A percentile compares a stretch with the other conserved stretches of the same genome.
Conservation (phyloP, 2,113 vertebrate genomes). For the Corynorhinus townsendii region DNA sequence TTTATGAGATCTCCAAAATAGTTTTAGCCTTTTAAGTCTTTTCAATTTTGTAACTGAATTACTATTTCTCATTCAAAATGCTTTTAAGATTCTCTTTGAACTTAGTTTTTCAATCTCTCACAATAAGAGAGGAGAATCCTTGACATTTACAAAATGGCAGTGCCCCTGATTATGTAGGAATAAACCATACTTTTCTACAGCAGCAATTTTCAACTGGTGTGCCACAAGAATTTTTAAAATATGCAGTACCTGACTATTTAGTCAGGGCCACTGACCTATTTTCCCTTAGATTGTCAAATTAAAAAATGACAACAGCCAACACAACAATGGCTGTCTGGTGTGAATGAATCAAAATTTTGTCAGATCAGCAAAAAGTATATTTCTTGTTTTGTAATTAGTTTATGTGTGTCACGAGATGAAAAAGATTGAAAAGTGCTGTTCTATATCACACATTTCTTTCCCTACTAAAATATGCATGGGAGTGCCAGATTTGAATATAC, state of each 20-base stretch:
- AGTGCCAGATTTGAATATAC: background rate
- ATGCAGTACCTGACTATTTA: too few relatives aligned
- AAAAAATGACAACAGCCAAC: background rate
- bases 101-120: background rate
- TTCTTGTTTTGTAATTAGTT: background rate
- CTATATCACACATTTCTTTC: background rate
- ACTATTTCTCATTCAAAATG: background rate
- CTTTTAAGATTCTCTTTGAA: background rate
- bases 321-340: background rate
- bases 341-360: background rate
- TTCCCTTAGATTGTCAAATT: background rate
- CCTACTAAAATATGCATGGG: background rate
- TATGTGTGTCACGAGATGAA: background rate
- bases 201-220: background rate
- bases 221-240: too few relatives aligned
- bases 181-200: background rate
- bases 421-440: background rate
- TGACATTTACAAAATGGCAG: background rate
- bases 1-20: background rate
- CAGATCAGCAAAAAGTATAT: background rate
- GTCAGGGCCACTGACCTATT: background rate
- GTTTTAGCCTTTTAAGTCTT: background rate
- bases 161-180: background rate
- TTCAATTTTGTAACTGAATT: background rate
- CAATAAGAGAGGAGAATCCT: background rate